phyloP scores from a whole-genome alignment of 2,113 vertebrate genomes.

The Isurus oxyrinchus region DNA sequence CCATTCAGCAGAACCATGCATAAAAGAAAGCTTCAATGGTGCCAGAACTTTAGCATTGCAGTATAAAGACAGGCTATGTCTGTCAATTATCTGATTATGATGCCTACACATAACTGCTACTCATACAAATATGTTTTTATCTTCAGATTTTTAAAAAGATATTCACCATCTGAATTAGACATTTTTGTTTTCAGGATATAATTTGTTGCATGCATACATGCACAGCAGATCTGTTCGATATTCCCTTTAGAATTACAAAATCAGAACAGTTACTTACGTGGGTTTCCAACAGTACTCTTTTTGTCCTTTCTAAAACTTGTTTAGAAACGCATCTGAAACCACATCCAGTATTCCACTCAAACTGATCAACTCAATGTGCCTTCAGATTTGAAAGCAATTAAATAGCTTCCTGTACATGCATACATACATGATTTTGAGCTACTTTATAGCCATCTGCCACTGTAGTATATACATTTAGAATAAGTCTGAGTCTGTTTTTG shows the following conservation, averaged over 20 bases:
- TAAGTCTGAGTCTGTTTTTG: background rate
- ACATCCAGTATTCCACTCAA: background rate
- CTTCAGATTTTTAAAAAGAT: background rate
- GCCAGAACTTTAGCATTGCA: background rate
- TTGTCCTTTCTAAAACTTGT: conserved; percentile 9
- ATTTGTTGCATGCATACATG: background rate
- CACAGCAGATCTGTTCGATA: background rate
- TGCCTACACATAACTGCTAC: background rate
- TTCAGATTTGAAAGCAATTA: background rate
- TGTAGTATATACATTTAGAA: background rate
- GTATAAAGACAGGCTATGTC: background rate
- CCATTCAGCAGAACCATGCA: background rate
- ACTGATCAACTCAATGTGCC: background rate
- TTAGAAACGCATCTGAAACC: conserved; percentile 12
- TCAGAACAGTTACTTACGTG: background rate
- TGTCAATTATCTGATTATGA: background rate
- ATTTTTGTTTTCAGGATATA: background rate
- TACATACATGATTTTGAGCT: background rate
- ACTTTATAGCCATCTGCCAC: background rate
- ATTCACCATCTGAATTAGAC: background rate
- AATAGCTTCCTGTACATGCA: background rate
- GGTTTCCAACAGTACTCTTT: conserved; percentile 12
- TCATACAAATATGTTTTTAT: background rate
- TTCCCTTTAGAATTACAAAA: background rate
- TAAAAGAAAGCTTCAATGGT: background rate